Base-by-base conservation (phyloP, 92 coral and sea anemone species). In the Phenganax marumi region DNA sequence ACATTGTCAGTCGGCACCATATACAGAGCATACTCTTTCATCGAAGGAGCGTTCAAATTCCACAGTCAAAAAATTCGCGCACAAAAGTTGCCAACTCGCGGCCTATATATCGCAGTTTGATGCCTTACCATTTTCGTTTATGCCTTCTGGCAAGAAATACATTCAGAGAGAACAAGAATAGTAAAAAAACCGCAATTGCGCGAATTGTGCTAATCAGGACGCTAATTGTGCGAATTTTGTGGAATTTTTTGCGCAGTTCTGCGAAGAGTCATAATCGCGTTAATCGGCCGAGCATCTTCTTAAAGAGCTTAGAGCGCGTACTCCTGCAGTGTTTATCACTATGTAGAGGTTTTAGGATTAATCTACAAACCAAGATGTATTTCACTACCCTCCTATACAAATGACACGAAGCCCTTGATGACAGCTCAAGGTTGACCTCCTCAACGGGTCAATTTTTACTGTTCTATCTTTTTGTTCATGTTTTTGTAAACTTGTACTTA, bases 341-440 rank as follows among this genome's bases (percentile, higher is more conserved):
- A 17, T 52, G 49, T 52, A 12, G 9, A 19, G 46, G 17, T 8
- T 54, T 25, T 62, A 39, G 47, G 10, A 48, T 50, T 76, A 76
- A 54, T 56, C 49, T 26, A 24, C 18, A 60, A 54, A 76, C 62
- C 24, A 48, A 76, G 81, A 76, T 68, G 57, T 76, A 76, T 76
- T 56, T 76, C 81, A 76, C 33, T 76, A 48, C 81, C 81, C 68
- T 76, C 81, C 68, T 76, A 54, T 57, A 51, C 50, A 76, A 76
- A 56, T 76, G 81, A 56, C 81, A 24, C 81, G 68, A 76, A 56
- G 68, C 81, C 48, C 18, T 22, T 76, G 81, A 55, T 76, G 81
- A 76, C 81, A 76, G 56, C 23, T 56, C 57, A 56, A 52, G 33
- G 55, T 76, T 76, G 81, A 76, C 81, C 81, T 76, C 81, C 81